phyloP scores from a whole-genome alignment of 2,888 invertebrate species.

The Rugalucina vietnamica region DNA sequence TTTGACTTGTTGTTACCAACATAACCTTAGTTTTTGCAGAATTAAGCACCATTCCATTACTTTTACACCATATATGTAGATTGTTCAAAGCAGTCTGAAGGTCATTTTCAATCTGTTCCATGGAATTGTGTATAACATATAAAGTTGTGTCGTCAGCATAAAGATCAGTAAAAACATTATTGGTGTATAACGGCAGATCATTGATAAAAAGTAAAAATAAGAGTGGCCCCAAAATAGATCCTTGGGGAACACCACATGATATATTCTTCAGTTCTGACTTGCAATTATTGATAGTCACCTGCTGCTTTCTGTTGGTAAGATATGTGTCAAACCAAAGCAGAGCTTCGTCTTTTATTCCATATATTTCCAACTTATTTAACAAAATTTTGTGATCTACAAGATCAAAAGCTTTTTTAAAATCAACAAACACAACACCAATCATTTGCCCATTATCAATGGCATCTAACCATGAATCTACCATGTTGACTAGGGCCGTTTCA shows the following conservation, averaged over 20 bases:
- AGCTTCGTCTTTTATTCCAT: background rate
- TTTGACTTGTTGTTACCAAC: background rate
- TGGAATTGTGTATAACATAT: background rate
- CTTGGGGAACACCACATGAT: background rate
- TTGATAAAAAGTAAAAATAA: background rate
- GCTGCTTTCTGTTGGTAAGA: background rate
- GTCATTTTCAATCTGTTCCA: background rate
- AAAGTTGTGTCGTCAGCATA: constrained; percentile 11
- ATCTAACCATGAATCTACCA: background rate
- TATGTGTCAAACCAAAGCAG: background rate
- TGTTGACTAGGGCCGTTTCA: background rate
- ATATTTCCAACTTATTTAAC: background rate
- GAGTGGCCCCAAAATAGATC: background rate
- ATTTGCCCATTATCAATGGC: background rate
- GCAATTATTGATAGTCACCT: background rate
- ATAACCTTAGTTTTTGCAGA: constrained; percentile 3
- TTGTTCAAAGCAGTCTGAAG: background rate
- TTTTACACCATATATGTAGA: background rate
- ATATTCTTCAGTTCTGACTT: background rate
- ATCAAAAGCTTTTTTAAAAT: constrained; percentile 8
- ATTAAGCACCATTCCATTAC: constrained; percentile 3
- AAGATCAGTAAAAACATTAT: background rate
- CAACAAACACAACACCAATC: background rate
- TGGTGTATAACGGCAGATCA: background rate
- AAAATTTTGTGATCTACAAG: background rate